These are phyloP conservation scores for Lasiurus borealis DNA, from an alignment of 2,113 vertebrate genomes.

Conservation along the genomic window DNA sequence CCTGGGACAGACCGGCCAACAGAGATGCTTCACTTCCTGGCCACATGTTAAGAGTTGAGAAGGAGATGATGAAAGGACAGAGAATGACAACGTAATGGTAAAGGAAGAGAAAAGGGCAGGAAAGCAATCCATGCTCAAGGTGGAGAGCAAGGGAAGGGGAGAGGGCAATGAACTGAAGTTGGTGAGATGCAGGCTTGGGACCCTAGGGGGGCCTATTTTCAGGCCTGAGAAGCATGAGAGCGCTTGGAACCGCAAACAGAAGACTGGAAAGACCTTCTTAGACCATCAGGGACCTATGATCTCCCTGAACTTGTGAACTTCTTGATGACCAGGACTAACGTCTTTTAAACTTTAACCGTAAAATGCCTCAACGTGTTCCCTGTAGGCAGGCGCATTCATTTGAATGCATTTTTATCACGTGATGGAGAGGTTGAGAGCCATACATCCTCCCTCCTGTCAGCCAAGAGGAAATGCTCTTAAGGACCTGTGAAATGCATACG, in stretches of 20 bases:
- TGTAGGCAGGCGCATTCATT: background rate
- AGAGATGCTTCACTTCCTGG: background rate
- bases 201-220: background rate
- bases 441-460: background rate
- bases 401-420: background rate
- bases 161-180: background rate
- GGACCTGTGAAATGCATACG: slow-evolving; percentile 9
- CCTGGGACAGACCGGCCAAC: rapidly evolving
- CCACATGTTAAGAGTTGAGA: background rate
- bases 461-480: background rate
- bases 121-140: background rate
- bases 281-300: background rate
- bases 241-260: background rate
- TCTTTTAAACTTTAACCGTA: background rate
- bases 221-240: background rate
- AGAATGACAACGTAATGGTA: background rate
- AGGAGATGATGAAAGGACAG: background rate
- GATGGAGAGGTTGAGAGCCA: background rate
- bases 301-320: background rate
- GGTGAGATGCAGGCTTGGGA: background rate
- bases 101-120: background rate
- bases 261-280: background rate
- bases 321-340: background rate
- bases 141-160: rapidly evolving
- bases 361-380: background rate